These are phyloP conservation scores for Tuberolachnus salignus DNA, from an alignment of 2,888 invertebrate species.

Conservation along the genomic window DNA sequence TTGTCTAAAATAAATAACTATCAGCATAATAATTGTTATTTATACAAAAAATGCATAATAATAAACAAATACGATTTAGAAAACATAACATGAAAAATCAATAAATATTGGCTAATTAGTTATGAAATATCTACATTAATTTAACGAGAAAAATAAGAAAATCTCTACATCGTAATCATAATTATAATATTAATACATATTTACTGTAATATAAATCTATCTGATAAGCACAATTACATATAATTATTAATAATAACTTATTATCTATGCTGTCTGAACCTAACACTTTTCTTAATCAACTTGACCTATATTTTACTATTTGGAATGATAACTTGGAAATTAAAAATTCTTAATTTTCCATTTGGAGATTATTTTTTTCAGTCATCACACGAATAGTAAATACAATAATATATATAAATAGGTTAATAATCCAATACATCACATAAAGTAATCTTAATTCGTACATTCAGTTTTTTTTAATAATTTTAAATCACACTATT, in stretches of 20 bases:
- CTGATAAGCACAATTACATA: background rate
- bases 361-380: slow-evolving; percentile 6
- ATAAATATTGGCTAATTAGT: background rate
- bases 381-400: slow-evolving; percentile 2
- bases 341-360: background rate
- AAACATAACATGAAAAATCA: background rate
- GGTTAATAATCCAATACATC: slow-evolving; percentile 6
- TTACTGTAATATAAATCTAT: too few species aligned
- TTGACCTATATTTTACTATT: background rate
- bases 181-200: too few species aligned
- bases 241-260: background rate
- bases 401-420: slow-evolving; percentile 13
- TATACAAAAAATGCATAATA: background rate
- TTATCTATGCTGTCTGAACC: background rate
- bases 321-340: slow-evolving; percentile 30
- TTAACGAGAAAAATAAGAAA: too few species aligned
- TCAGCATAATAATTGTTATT: slow-evolving; percentile 2
- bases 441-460: slow-evolving; percentile 39
- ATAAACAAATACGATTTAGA: background rate
- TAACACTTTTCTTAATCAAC: background rate
- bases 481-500: background rate
- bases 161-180: too few species aligned
- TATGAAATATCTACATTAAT: too few species aligned
- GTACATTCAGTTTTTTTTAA: slow-evolving; percentile 1
- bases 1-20: slow-evolving; percentile 1